These are phyloP conservation scores for Imbricaverruca yamaguchii DNA, from an alignment of 2,888 invertebrate species.

Conservation along the genomic window DNA sequence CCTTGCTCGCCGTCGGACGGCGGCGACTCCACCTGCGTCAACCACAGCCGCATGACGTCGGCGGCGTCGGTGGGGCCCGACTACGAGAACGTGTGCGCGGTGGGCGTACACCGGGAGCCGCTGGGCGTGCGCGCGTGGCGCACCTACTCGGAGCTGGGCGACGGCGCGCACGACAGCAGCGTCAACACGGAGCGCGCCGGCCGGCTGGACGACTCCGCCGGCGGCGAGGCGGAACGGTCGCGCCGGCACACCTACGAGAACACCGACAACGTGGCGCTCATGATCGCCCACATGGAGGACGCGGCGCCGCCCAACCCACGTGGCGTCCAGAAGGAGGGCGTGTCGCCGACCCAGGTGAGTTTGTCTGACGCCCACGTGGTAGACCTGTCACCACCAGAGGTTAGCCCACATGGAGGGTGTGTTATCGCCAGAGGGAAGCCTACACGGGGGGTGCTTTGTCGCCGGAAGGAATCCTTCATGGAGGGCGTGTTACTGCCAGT, in stretches of 20 bases:
- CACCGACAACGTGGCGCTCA: slow-evolving; percentile 9
- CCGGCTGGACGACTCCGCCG: slow-evolving; percentile 30
- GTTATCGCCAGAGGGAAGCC: too few species aligned
- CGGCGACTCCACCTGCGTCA: neutral
- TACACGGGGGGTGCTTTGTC: too few species aligned
- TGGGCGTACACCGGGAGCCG: slow-evolving; percentile 56
- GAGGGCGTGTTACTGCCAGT: too few species aligned
- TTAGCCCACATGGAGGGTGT: too few species aligned
- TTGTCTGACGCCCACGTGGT: too few species aligned
- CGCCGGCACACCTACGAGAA: slow-evolving; percentile 2
- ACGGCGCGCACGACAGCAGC: slow-evolving; percentile 55
- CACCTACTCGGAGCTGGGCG: slow-evolving; percentile 57
- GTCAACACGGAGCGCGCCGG: slow-evolving; percentile 47
- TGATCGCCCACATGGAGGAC: slow-evolving; percentile 7
- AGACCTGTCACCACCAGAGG: too few species aligned
- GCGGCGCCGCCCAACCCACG: neutral
- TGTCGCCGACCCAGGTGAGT: neutral
- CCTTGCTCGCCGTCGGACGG: neutral
- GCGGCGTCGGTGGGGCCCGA: slow-evolving; percentile 47
- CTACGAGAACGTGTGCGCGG: slow-evolving; percentile 58
- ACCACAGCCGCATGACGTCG: slow-evolving; percentile 19
- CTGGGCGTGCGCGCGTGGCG: slow-evolving; percentile 59
- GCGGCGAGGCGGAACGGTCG: too few species aligned
- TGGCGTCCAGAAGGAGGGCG: neutral
- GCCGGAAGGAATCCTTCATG: too few species aligned